Conservation (phyloP, 2,113 vertebrate genomes). For the Grantiella picta region DNA sequence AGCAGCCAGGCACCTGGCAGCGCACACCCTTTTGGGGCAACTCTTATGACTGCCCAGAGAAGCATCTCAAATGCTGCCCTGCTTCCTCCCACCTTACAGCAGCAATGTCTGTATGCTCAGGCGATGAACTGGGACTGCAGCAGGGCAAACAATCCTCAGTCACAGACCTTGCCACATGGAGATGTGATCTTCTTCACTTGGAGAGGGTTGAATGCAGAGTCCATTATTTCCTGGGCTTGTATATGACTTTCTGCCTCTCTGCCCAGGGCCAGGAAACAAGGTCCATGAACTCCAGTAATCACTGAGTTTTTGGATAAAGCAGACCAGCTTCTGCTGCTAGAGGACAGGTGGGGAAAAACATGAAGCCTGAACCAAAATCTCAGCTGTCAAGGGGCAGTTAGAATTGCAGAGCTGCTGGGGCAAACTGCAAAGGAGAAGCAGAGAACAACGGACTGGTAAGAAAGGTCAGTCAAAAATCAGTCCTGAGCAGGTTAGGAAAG, state of each 20-base stretch:
- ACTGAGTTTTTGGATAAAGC: neutral
- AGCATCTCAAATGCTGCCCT: neutral
- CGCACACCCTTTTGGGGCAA: fast-evolving
- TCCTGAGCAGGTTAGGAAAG: neutral
- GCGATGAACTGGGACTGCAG: neutral
- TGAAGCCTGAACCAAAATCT: neutral
- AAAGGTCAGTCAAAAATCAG: neutral
- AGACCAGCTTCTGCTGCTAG: neutral
- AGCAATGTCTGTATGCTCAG: fast-evolving
- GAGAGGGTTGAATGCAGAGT: neutral
- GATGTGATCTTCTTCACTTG: neutral
- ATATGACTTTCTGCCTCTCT: neutral
- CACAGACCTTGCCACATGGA: neutral
- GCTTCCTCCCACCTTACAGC: neutral
- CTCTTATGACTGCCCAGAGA: fast-evolving
- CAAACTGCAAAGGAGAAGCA: neutral
- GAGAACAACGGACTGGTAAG: neutral
- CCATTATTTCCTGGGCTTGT: neutral
- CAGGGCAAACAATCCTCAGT: fast-evolving
- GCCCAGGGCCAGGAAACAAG: neutral
- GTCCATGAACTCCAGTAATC: neutral
- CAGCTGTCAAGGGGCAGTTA: neutral
- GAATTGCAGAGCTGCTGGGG: neutral
- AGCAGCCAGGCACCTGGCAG: neutral
- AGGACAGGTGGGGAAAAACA: neutral